These are phyloP conservation scores for Myrmecophaga tridactyla DNA, from an alignment of 2,113 vertebrate genomes.

Conservation along the genomic window DNA sequence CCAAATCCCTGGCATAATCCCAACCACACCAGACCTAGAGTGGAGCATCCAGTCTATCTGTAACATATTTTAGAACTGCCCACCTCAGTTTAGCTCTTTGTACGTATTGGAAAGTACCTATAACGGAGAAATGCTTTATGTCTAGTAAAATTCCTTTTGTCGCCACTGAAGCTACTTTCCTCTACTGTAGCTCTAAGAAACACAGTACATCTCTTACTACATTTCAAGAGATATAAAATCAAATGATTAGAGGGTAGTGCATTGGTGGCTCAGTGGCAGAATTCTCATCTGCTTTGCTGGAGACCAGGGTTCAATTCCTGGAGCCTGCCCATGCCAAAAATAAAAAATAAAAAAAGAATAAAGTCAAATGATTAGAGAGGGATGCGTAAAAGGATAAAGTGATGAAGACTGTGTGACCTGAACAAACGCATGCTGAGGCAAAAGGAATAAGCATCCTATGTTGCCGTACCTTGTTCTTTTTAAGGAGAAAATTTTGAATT, in stretches of 20 bases:
- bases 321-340: no score
- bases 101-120: background rate
- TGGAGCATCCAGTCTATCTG: background rate
- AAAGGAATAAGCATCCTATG: background rate
- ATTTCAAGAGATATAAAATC: background rate
- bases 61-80: background rate
- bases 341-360: no score
- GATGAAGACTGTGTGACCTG: background rate
- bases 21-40: background rate
- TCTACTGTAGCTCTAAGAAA: background rate
- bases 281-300: no score
- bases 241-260: background rate
- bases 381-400: background rate
- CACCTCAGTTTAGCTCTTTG: background rate
- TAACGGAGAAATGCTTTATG: background rate
- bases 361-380: conserved; percentile 5
- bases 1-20: background rate
- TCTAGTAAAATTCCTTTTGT: conserved; percentile 5
- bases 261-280: no score
- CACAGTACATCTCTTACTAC: background rate
- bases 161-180: background rate
- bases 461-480: background rate
- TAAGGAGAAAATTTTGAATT: background rate
- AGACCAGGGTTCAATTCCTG: no score
- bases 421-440: background rate